Base-by-base conservation (phyloP, 2,113 vertebrate genomes). In the Strigops habroptila region DNA sequence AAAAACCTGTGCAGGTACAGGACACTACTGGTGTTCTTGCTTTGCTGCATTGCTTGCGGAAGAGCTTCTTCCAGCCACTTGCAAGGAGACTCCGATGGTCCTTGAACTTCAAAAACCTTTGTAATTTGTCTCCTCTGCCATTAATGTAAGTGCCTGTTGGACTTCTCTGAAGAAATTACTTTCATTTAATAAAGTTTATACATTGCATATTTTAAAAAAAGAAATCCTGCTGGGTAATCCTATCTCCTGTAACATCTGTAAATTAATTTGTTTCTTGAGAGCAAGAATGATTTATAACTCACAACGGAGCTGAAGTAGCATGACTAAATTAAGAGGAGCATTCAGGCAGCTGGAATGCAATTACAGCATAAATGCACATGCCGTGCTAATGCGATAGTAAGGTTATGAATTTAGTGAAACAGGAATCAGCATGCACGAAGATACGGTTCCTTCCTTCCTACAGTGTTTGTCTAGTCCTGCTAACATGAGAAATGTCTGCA, bases 231-330 rank as follows among this genome's bases (percentile, higher is more conserved):
- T 92, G 67, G 22, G 68, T 82, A 63, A 87, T 75, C 83, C 67
- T 93, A 52, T 92, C 88, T 89, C 83, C 64, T 93, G 70, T 83
- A 95, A 77, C 78, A 93, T 96, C 88, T 86, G 48, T 64, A 96
- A 89, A 95, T 85, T 92, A 90, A 92, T 93, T 96, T 96, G 63
- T 76, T 96, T 95, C 78, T 77, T 92, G 88, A 95, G 62, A 90
- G n/a, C 35, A 86, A 69, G 80, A 91, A 81, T 89, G 80, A 93
- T 91, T 92, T 87, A 60, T 95, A 95, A 55, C 76, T 91, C 82
- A 77, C 86, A 90, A 59, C 73, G 64, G 91, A 95, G 76, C 82
- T 84, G 13, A 94, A 91, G 88, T 86, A 90, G 86, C 74, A 25
- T 73, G 86, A 91, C 78, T 75, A 69, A 92, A 96, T 96, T 92